Evolutionary conservation across 2,888 invertebrate genomes (phyloP).

Genomic region (Teinopalpus imperialis): DNA sequence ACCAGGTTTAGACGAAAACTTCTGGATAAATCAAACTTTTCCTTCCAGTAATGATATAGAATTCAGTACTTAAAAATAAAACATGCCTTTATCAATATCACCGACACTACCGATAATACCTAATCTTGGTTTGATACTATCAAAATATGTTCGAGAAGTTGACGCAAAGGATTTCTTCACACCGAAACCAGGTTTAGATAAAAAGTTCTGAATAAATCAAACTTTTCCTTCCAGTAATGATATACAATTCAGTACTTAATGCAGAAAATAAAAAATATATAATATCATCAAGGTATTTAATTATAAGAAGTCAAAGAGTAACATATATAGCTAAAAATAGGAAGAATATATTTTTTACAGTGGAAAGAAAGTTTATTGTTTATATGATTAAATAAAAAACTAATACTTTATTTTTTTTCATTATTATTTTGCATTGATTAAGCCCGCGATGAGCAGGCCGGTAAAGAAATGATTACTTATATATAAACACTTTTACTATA

Average conservation of each 20-base stretch:
- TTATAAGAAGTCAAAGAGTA: constrained; percentile 6
- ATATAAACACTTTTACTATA: too few species aligned
- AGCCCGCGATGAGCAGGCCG: background rate
- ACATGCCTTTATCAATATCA: background rate
- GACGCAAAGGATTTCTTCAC: constrained; percentile 16
- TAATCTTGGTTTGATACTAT: constrained; percentile 22
- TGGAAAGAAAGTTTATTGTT: too few species aligned
- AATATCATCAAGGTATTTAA: constrained; percentile 1
- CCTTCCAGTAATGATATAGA: background rate
- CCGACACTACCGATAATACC: background rate
- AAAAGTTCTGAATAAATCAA: constrained; percentile 4
- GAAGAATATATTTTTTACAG: too few species aligned
- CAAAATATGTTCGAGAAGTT: constrained; percentile 13
- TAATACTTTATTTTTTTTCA: too few species aligned
- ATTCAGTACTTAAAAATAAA: background rate
- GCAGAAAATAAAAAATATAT: background rate
- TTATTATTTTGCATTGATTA: too few species aligned
- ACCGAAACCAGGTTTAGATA: background rate
- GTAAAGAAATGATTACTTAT: background rate
- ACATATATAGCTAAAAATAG: constrained; percentile 9
- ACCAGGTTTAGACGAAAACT: background rate
- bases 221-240: background rate
- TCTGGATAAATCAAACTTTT: constrained; percentile 4
- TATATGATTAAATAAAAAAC: too few species aligned
- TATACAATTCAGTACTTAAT: constrained; percentile 1